Conservation (phyloP, 1,140 invertebrate genomes). For the Bombus cullumanus region DNA sequence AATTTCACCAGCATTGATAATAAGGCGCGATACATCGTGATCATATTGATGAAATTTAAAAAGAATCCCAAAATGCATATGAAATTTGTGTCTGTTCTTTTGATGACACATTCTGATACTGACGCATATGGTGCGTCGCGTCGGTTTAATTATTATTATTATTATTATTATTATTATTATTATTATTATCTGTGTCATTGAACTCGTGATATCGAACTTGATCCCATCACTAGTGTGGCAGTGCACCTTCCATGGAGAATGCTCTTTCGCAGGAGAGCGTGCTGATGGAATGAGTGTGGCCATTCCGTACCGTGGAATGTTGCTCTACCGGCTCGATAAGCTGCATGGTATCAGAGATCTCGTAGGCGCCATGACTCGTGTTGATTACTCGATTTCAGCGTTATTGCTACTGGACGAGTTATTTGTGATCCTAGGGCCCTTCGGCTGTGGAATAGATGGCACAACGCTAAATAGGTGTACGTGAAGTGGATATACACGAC, state of each 20-base stretch:
- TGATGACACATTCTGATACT: too few species aligned
- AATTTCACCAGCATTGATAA: too few species aligned
- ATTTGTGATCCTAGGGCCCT: neutral
- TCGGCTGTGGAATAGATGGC: neutral
- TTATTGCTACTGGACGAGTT: conserved; percentile 18
- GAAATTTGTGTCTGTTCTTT: too few species aligned
- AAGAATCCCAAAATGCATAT: too few species aligned
- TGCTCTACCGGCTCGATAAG: conserved; percentile 51
- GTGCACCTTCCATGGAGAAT: conserved; percentile 20
- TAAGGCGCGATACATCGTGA: too few species aligned
- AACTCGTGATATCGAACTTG: neutral
- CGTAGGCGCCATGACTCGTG: conserved; percentile 37
- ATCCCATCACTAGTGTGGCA: neutral
- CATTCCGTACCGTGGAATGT: conserved; percentile 52
- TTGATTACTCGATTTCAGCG: conserved; percentile 30
- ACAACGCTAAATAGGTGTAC: neutral
- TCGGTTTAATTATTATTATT: too few species aligned
- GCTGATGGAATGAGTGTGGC: conserved; percentile 34
- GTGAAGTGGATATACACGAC: too few species aligned
- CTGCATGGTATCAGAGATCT: conserved; percentile 22
- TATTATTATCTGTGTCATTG: too few species aligned
- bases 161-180: too few species aligned
- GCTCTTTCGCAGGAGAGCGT: conserved; percentile 27
- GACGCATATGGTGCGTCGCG: too few species aligned
- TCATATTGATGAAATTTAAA: too few species aligned